Conservation (phyloP, 1,140 invertebrate genomes). For the Lucilia cuprina region DNA sequence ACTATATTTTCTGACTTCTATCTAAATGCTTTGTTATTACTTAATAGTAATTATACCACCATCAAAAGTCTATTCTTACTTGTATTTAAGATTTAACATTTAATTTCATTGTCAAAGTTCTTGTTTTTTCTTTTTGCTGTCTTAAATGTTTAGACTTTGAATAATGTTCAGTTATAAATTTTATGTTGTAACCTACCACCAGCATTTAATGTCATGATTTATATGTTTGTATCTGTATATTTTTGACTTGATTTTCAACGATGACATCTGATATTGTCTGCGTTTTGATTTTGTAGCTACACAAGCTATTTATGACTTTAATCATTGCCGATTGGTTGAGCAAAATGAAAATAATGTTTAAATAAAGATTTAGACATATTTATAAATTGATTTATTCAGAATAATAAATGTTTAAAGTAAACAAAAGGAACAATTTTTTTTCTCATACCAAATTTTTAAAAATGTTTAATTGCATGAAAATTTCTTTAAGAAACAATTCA, state of each 20-base stretch:
- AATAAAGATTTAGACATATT: not conserved
- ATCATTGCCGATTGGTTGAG: not conserved
- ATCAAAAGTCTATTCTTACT: not conserved
- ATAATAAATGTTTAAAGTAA: too few species aligned
- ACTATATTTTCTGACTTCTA: too few species aligned
- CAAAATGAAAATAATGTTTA: not conserved
- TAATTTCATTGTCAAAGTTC: not conserved
- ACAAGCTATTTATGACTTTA: not conserved
- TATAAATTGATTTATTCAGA: too few species aligned
- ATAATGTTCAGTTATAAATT: conserved; percentile 15
- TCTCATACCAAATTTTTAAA: too few species aligned
- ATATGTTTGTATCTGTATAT: too few species aligned
- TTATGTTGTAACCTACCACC: not conserved
- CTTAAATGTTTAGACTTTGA: conserved; percentile 4
- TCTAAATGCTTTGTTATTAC: too few species aligned
- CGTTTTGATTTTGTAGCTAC: not conserved
- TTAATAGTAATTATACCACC: too few species aligned
- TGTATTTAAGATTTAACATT: not conserved
- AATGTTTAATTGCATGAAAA: too few species aligned
- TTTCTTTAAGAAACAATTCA: too few species aligned
- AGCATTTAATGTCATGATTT: not conserved
- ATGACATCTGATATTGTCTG: not conserved
- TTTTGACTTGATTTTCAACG: not conserved
- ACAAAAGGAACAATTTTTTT: too few species aligned
- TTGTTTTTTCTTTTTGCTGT: not conserved